Evolutionary conservation across 2,888 invertebrate genomes (phyloP), one percentile per base, ranked within the genome.

Genomic region (Tetropium fuscum): DNA sequence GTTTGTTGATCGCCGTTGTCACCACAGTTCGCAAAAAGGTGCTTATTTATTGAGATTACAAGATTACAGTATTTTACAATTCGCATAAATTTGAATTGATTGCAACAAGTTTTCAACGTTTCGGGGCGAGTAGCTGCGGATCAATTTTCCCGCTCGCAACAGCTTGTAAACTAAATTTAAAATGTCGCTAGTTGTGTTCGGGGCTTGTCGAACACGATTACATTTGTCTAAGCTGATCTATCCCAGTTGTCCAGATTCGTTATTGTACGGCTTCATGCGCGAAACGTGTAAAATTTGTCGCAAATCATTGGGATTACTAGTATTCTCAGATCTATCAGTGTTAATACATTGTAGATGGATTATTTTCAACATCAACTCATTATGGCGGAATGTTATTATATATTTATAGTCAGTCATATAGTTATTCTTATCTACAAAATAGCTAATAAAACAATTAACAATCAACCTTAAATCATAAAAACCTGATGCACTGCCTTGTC

Each of bases 161-260:
- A 10, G 6, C 32, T 32, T 32, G 8, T 10, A 11, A 10, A 11
- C 32, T 32, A 32, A 32, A 32, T 10, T 32, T 10, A 32, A 32
- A 32, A 10, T 10, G 11, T 11, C n/a, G 32, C 11, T 32, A 27
- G 27, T 27, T 27, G 27, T 3, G 27, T 27, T 27, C 13, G 13
- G 32, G 13, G 32, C 32, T 32, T 41, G 40, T 41, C 18, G 40
- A 41, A 41, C 40, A 41, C 20, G 40, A 8, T 20, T n/a, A 7
- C 40, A 11, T 13, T 20, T 20, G 40, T 40, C 38, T 40, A 40
- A 40, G 18, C 16, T 3, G 38, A 20, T 20, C 20, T 18, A 41
- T 41, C 11, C 18, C 20, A 20, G 40, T 41, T 41, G 20, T 16
- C 3, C 20, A 41, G 18, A n/a, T 41, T 20, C 40, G 1, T 41